phyloP scores from a whole-genome alignment of 1,140 invertebrate species.

The Paraescarpia echinospica region DNA sequence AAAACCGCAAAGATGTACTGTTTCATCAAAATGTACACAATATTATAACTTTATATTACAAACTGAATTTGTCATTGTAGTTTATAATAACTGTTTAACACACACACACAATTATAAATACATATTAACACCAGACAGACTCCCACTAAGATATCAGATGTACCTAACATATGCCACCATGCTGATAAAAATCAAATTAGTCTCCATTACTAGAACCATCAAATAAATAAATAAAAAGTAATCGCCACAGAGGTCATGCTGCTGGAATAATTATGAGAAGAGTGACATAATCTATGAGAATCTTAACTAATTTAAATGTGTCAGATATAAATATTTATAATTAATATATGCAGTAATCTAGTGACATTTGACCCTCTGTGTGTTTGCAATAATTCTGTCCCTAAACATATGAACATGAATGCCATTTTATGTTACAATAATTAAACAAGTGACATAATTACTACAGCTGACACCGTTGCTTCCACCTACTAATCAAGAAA shows the following conservation, averaged over 20 bases:
- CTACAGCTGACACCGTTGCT: neutral
- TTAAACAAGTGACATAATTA: neutral
- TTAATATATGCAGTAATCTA: neutral
- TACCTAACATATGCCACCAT: neutral
- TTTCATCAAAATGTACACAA: too few relatives aligned
- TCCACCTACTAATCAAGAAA: neutral
- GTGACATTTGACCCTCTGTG: neutral
- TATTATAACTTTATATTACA: neutral
- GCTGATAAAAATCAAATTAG: neutral
- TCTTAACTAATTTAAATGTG: too few relatives aligned
- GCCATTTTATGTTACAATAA: neutral
- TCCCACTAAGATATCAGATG: neutral
- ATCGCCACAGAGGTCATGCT: neutral
- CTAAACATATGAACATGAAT: neutral
- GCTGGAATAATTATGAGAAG: neutral
- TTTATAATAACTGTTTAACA: neutral
- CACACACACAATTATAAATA: neutral
- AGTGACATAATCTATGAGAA: neutral
- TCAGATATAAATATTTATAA: neutral
- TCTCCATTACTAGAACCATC: neutral
- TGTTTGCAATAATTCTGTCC: neutral
- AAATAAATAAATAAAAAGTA: neutral
- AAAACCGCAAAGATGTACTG: too few relatives aligned
- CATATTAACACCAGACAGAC: neutral
- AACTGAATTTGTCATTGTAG: neutral